Evolutionary conservation across 2,113 vertebrate species (phyloP).

Genomic region (Aythya baeri): DNA sequence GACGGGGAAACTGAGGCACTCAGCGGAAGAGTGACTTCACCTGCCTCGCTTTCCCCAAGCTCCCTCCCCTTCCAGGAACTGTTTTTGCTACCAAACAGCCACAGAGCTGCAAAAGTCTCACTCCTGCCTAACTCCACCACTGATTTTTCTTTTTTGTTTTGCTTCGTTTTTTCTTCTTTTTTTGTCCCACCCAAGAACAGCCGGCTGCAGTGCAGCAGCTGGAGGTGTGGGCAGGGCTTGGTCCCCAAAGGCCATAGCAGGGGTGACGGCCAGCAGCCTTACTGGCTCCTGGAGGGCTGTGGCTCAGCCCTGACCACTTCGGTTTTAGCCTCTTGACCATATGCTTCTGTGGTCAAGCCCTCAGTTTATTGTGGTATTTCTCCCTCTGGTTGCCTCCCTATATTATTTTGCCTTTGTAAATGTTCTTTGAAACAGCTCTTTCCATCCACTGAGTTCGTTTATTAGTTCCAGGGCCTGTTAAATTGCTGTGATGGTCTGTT

Average conservation of each 20-base stretch:
- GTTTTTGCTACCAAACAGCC: not conserved
- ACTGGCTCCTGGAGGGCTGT: not conserved
- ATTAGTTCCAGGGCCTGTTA: conserved; percentile 1
- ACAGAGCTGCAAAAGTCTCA: not conserved
- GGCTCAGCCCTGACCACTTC: not conserved
- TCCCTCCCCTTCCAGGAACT: not conserved
- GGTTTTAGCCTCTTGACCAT: not conserved
- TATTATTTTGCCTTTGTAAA: not conserved
- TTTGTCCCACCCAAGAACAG: not conserved
- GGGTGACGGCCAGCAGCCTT: not conserved
- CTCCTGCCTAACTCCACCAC: not conserved
- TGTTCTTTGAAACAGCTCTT: not conserved
- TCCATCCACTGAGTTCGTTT: not conserved
- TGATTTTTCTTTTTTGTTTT: too few species aligned
- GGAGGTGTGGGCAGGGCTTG: not conserved
- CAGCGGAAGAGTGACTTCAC: conserved; percentile 6
- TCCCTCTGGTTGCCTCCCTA: not conserved
- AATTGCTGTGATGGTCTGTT: not conserved
- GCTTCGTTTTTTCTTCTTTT: too few species aligned
- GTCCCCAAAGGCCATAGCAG: not conserved
- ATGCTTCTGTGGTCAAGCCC: not conserved
- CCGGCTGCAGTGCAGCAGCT: not conserved
- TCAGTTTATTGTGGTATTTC: not conserved
- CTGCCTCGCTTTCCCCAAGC: not conserved
- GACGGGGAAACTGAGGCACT: conserved; percentile 67